Conservation (phyloP, 2,113 vertebrate species). For the Nibea albiflora region DNA sequence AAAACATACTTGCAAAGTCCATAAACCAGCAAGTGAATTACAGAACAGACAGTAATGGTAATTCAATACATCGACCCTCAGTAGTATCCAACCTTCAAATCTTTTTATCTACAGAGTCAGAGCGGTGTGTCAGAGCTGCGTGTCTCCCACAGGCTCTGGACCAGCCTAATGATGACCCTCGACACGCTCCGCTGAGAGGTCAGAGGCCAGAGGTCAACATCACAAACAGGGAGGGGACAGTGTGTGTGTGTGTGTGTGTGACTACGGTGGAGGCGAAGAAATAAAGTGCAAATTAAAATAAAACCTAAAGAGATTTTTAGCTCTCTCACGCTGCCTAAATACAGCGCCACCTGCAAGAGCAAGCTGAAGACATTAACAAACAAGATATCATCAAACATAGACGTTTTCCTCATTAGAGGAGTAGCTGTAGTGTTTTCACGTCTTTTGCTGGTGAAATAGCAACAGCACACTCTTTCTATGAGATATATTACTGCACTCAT, state of each 20-base stretch:
- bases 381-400: not conserved
- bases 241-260: not conserved
- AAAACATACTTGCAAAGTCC: not conserved
- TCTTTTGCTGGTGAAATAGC: not conserved
- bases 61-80: conserved; percentile 19
- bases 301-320: not conserved
- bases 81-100: not conserved
- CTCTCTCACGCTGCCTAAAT: not conserved
- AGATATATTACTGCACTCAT: too few species aligned
- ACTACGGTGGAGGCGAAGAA: not conserved
- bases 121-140: conserved; percentile 56
- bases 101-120: not conserved
- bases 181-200: conserved; percentile 85
- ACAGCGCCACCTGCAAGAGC: not conserved
- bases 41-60: not conserved
- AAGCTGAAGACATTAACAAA: not conserved
- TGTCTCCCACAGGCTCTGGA: conserved; percentile 69
- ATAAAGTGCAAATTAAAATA: not conserved
- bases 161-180: conserved; percentile 89
- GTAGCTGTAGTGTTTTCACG: too few species aligned
- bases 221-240: conserved; percentile 40
- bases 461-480: not conserved
- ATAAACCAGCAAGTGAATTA: not conserved
- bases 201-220: conserved; percentile 82
- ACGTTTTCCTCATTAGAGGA: not conserved